phyloP scores from a whole-genome alignment of 2,113 vertebrate species.

The Takifugu flavidus region DNA sequence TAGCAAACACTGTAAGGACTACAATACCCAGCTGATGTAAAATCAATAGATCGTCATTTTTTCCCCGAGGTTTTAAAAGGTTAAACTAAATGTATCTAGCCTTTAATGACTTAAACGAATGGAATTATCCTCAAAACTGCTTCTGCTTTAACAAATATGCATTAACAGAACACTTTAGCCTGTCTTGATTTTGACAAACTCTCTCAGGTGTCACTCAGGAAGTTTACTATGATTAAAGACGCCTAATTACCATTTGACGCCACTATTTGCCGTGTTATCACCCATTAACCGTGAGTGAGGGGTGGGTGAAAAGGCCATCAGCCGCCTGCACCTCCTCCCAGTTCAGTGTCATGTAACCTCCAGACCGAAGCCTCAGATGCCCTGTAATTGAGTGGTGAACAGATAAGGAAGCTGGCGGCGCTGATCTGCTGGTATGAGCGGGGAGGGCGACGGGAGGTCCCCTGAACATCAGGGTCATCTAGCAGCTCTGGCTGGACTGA shows the following conservation, averaged over 20 bases:
- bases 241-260: constrained; percentile 17
- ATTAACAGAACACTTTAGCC: neutral
- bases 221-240: neutral
- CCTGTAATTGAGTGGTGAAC: constrained; percentile 68
- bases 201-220: too few relatives aligned
- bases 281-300: constrained; percentile 35
- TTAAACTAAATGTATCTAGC: neutral
- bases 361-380: constrained; percentile 62
- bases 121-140: neutral
- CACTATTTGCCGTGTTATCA: constrained; percentile 18
- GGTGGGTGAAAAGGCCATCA: constrained; percentile 61
- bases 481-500: constrained; percentile 53
- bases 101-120: neutral
- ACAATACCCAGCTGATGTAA: neutral
- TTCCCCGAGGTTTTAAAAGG: neutral
- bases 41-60: too few relatives aligned
- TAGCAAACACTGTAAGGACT: neutral
- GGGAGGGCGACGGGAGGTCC: constrained; percentile 42
- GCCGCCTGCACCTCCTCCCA: constrained; percentile 48
- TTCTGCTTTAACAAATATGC: neutral
- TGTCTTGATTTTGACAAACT: neutral
- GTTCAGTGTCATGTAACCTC: constrained; percentile 48
- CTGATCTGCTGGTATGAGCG: constrained; percentile 58
- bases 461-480: constrained; percentile 61
- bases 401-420: constrained; percentile 70